These are phyloP conservation scores for Merodon equestris DNA, from an alignment of 2,888 invertebrate genomes.

Conservation along the genomic window DNA sequence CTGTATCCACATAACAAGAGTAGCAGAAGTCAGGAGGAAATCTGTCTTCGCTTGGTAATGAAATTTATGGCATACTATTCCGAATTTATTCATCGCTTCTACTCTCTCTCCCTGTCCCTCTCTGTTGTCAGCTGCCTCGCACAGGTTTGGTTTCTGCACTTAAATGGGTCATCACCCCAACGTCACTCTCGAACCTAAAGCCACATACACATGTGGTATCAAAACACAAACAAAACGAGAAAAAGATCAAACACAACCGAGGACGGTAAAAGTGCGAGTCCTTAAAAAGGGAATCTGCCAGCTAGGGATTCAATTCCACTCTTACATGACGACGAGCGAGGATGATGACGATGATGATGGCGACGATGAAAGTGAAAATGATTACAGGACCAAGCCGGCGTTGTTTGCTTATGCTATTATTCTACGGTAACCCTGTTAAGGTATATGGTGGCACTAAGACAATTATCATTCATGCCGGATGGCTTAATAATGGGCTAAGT, in stretches of 20 bases:
- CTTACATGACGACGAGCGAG: slow-evolving; percentile 13
- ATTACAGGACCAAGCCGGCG: slow-evolving; percentile 29
- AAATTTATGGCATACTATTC: slow-evolving; percentile 60
- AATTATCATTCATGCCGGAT: slow-evolving; percentile 32
- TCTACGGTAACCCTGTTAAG: slow-evolving; percentile 34
- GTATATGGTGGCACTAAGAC: slow-evolving; percentile 23
- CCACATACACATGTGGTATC: too few relatives aligned
- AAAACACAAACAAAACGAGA: too few relatives aligned
- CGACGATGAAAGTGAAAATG: slow-evolving; percentile 54
- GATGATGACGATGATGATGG: slow-evolving; percentile 35
- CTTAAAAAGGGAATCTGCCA: too few relatives aligned
- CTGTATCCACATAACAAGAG: slow-evolving; percentile 9
- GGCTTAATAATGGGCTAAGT: slow-evolving; percentile 27
- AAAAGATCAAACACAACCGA: too few relatives aligned
- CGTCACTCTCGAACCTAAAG: too few relatives aligned
- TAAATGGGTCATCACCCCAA: slow-evolving; percentile 58
- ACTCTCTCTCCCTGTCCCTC: slow-evolving; percentile 2
- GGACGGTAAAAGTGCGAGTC: too few relatives aligned
- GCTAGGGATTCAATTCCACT: too few relatives aligned
- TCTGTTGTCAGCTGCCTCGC: slow-evolving; percentile 30
- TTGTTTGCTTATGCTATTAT: slow-evolving; percentile 18
- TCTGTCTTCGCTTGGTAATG: slow-evolving; percentile 63
- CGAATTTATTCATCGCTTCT: slow-evolving; percentile 30
- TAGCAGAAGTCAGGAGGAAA: slow-evolving; percentile 49
- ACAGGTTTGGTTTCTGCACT: slow-evolving; percentile 59